A percentile compares a stretch with the other conserved stretches of the same genome.
Conservation (phyloP, 2,888 invertebrate species). For the Hetaerina titia region DNA sequence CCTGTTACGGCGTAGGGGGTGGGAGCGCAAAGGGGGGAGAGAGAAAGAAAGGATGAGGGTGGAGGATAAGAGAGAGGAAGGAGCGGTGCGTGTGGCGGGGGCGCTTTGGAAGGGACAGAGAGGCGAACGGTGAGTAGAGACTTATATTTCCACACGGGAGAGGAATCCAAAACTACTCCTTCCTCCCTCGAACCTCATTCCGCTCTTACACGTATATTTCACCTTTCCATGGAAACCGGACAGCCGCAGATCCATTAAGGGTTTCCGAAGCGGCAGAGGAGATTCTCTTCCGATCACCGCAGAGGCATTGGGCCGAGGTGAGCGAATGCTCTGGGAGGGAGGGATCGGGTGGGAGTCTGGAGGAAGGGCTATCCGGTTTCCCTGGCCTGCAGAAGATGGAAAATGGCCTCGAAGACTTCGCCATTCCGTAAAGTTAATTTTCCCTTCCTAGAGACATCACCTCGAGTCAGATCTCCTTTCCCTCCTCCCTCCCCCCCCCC, state of each 20-base stretch:
- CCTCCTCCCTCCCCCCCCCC: too few species aligned
- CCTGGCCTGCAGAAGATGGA: too few species aligned
- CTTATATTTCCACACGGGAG: background rate
- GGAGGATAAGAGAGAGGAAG: background rate
- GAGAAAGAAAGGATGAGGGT: too few species aligned
- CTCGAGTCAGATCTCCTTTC: too few species aligned
- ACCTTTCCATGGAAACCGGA: background rate
- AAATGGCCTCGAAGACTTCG: too few species aligned
- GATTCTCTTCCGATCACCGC: background rate
- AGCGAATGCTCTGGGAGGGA: background rate
- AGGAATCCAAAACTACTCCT: background rate
- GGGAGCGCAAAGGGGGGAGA: background rate
- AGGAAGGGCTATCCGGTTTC: background rate
- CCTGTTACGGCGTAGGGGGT: background rate
- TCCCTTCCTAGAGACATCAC: too few species aligned
- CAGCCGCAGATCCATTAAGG: background rate
- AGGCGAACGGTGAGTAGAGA: background rate
- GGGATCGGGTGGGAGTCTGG: background rate
- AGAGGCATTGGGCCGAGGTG: background rate
- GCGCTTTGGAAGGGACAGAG: background rate
- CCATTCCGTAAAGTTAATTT: too few species aligned
- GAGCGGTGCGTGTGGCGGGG: background rate
- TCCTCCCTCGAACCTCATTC: background rate
- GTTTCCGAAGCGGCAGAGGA: background rate
- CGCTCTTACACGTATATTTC: background rate